Base-by-base conservation (phyloP, 2,797 vertebrate genomes). In the Bufotes viridis region DNA sequence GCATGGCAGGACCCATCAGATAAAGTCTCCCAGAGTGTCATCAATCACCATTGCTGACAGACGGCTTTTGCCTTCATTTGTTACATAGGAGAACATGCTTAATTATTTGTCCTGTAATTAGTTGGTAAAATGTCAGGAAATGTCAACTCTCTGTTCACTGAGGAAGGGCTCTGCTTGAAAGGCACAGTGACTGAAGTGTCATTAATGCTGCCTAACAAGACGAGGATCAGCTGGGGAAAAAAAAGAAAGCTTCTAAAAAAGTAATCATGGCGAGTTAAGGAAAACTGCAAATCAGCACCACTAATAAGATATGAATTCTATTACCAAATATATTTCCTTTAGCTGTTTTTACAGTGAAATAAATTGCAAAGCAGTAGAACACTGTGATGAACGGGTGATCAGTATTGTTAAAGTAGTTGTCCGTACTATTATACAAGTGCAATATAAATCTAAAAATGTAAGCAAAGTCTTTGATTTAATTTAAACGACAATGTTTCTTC, bases 91-190 rank as follows among this genome's bases (percentile, higher is more conserved):
- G 97, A 98, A 99, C 97, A 99, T 96, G 97, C 97, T 99, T 99
- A 99, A 99, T 99, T 99, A 99, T 99, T 99, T 99, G 98, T 99
- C 98, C 98, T 98, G 98, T 99, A 99, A 99, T 99, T 99, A 99
- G 98, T 98, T 99, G 98, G 97, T 97, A 99, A 99, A 99, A 99
- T 99, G 98, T 99, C 98, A 99, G 98, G 98, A 99, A 99, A 99
- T 99, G 98, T 99, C 98, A 99, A 96, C 97, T 97, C 97, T 98
- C 96, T 98, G 98, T 98, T 99, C 96, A 92, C 95, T 90, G 96
- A 96, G 96, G 97, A 98, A 98, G 96, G 96, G 96, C 97, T 96
- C 94, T 94, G 97, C 97, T 98, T 97, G 98, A 98, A 97, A 99
- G 97, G 96, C 94, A 92, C 95, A 96, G 96, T 97, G 98, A 99